Conservation (phyloP, 2,797 vertebrate species). For the Acipenser ruthenus region DNA sequence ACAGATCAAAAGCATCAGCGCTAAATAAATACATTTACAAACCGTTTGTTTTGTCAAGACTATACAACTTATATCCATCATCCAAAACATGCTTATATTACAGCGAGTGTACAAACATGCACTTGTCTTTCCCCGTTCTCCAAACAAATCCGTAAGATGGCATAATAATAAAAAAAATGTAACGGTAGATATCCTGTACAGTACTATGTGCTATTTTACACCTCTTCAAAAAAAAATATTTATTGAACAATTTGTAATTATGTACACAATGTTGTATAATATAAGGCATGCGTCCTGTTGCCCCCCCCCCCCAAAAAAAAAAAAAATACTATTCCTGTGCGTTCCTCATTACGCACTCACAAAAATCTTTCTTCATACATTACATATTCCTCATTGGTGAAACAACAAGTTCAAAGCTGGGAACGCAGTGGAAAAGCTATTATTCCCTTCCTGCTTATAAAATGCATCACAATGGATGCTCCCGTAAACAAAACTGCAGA, state of each 20-base stretch:
- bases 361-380: slow-evolving; percentile 5
- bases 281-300: slow-evolving; percentile 15
- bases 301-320: neutral
- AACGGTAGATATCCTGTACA: slow-evolving; percentile 20
- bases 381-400: too few species aligned
- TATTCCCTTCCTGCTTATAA: too few species aligned
- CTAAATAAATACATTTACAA: slow-evolving; percentile 54
- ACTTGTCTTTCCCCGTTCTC: neutral
- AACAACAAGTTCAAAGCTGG: too few species aligned
- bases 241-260: slow-evolving; percentile 18
- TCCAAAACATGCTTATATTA: slow-evolving; percentile 16
- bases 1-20: slow-evolving; percentile 53
- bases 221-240: slow-evolving; percentile 23
- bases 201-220: slow-evolving; percentile 19
- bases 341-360: neutral
- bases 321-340: neutral
- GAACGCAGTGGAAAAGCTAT: too few species aligned
- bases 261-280: slow-evolving; percentile 17
- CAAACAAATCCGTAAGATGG: slow-evolving; percentile 9
- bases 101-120: slow-evolving; percentile 3
- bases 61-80: slow-evolving; percentile 46
- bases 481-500: too few species aligned
- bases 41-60: slow-evolving; percentile 54
- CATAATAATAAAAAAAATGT: slow-evolving; percentile 14
- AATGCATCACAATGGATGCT: too few species aligned